Conservation (phyloP, 2,888 invertebrate species). For the Ornithoptera priamus region DNA sequence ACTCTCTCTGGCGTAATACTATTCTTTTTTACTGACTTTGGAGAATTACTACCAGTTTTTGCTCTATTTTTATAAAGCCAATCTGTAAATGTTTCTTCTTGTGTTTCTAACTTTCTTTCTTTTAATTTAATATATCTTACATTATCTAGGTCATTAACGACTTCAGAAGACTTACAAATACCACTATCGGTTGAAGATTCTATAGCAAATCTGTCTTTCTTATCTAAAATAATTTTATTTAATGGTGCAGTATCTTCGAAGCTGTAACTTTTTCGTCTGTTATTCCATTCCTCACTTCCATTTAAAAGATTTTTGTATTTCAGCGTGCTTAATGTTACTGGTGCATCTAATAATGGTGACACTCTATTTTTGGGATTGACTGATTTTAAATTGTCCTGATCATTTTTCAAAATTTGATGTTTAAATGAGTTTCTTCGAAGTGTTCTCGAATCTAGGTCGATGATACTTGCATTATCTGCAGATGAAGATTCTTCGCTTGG, state of each 20-base stretch:
- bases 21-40: constrained; percentile 51
- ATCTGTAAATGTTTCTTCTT: constrained; percentile 65
- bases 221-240: constrained; percentile 54
- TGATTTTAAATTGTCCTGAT: constrained; percentile 32
- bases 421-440: constrained; percentile 51
- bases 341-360: constrained; percentile 64
- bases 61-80: constrained; percentile 69
- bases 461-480: constrained; percentile 69
- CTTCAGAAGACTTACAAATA: constrained; percentile 85
- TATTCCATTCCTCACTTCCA: constrained; percentile 82
- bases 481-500: constrained; percentile 80
- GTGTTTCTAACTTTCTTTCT: constrained; percentile 45
- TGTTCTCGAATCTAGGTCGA: constrained; percentile 62
- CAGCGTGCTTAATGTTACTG: constrained; percentile 62
- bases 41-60: constrained; percentile 48
- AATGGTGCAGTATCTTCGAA: constrained; percentile 77
- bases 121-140: constrained; percentile 42
- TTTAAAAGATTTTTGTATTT: constrained; percentile 71
- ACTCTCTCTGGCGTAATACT: constrained; percentile 51
- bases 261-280: constrained; percentile 88
- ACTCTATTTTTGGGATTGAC: constrained; percentile 46
- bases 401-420: constrained; percentile 50
- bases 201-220: constrained; percentile 77
- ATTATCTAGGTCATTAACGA: constrained; percentile 70
- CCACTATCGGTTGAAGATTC: constrained; percentile 90